Evolutionary conservation across 1,140 invertebrate species (phyloP), one percentile per base, ranked within the genome.

Genomic region (Pogonus chalceus): DNA sequence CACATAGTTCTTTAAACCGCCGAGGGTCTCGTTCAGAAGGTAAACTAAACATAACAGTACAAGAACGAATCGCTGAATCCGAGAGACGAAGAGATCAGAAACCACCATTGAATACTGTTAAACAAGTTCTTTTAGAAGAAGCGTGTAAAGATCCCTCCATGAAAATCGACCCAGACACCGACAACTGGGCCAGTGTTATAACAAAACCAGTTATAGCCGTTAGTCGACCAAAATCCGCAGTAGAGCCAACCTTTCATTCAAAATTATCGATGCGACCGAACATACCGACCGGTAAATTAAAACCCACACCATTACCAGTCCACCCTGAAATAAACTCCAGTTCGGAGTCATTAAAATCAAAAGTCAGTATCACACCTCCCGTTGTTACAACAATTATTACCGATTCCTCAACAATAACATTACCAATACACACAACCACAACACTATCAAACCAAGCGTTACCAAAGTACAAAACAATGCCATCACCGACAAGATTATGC

Each of bases 1-100:
- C 73, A 37, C 71, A 69, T 51, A 69, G 68, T 20, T 62, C 70
- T 0, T 56, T 78, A 21, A 77, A 72, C 58, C 70, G 80, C 16
- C 72, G 79, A 1, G 81, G 80, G 12, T 79, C 79, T 9, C 69
- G 79, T 23, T 82, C 79, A 0, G 82, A 83, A 60, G 81, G 80
- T 1, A 73, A 80, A 35, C 62, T 83, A 1, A 77, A 81, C 64
- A 67, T 80, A 4, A 74, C 78, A 2, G 56, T 76, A 20, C 72
- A 77, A 56, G 78, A 78, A 57, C 61, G 72, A 21, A 56, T 74
- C 50, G 65, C 69, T 14, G 69, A 72, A 53, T 60, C 62, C 0
- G 69, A 71, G 49, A 57, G 64, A n/a, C 54, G 65, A 12, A 54
- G 51, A 16, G 52, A 60, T 4, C 9, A 43, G 9, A 9, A 9